Base-by-base conservation (phyloP, 2,888 invertebrate species). In the Girardia tigrina region DNA sequence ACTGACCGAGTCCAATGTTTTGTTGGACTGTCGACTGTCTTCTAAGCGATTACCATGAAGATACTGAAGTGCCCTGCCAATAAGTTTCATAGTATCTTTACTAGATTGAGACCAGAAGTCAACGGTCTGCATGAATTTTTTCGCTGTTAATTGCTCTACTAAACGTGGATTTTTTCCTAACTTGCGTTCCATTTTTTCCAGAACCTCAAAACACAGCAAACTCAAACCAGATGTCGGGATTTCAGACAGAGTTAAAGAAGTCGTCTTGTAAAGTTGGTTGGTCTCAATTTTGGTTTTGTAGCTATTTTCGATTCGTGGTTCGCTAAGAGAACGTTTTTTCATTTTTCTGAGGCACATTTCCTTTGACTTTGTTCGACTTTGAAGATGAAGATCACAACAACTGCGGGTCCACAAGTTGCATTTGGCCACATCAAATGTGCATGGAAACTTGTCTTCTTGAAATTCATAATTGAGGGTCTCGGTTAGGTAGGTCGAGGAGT, bases 381-480 rank as follows among this genome's bases (percentile, higher is more conserved):
- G n/a, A 20, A 56, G n/a, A n/a, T 56, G 56, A 56, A 56, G 56
- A 56, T 56, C 56, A 56, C 56, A 56, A 56, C 56, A 56, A 56
- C 56, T 56, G n/a, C 56, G 4, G 6, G 56, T 56, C 56, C 56
- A 56, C 23, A 56, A 56, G 23, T 56, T 56, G n/a, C 56, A 56
- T n/a, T 56, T 56, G n/a, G 56, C n/a, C 4, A 56, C 2, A n/a
- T 56, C 23, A 2, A 56, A 23, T 4, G 4, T 16, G n/a, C 23
- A 23, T 56, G 56, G n/a, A 12, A n/a, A 2, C n/a, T 56, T 56
- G 23, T 56, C 56, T 8, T 2, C 56, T 12, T 56, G 56, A 20
- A 56, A 4, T 6, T n/a, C 56, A 56, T 12, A 20, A 2, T 6
- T 8, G 2, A 8, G 23, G 8, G n/a, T 56, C 2, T 56, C 56